Evolutionary conservation across 2,888 invertebrate genomes (phyloP), one percentile per base, ranked within the genome.

Genomic region (Harpagoxenus sublaevis): DNA sequence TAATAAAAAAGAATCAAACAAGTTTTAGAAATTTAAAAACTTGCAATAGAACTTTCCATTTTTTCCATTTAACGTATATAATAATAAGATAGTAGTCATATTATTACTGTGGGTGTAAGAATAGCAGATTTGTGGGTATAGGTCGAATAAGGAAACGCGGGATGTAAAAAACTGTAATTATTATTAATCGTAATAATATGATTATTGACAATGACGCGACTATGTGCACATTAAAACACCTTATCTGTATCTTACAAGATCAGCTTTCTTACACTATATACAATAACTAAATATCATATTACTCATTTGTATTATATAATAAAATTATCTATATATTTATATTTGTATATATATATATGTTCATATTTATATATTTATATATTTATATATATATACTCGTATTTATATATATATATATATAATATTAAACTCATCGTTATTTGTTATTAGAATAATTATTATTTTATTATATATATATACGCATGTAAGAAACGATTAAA

Each of bases 171-270:
- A 95, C 93, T 95, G 94, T 94, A 94, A 95, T 95, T 95, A 94
- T 94, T 94, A 95, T 95, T 95, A 93, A 94, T 94, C 92, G 94
- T 95, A 95, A 93, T 95, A 95, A 94, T 95, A 95, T 94, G 94
- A 94, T 95, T 94, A 95, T 94, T 95, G 95, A 95, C 95, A 95
- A 94, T 94, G 94, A 95, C 94, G 94, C 94, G 94, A 94, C 95
- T 96, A 96, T 96, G 95, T 95, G 95, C 96, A 96, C 96, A 96
- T 95, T 96, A 96, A 96, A 96, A 96, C 95, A 95, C 95, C 95
- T 95, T 95, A 95, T 94, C 93, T 95, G 95, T 95, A 95, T 95
- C 95, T 95, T 95, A 95, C 95, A 95, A 95, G 95, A 95, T 94
- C 95, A 95, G 95, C 95, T 95, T 87, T 95, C 94, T 95, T 95